Percentiles rank a stretch among this genome's conserved stretches.
Conservation (phyloP, 1,140 invertebrate genomes). For the Pseudomyrmex dendroicus region DNA sequence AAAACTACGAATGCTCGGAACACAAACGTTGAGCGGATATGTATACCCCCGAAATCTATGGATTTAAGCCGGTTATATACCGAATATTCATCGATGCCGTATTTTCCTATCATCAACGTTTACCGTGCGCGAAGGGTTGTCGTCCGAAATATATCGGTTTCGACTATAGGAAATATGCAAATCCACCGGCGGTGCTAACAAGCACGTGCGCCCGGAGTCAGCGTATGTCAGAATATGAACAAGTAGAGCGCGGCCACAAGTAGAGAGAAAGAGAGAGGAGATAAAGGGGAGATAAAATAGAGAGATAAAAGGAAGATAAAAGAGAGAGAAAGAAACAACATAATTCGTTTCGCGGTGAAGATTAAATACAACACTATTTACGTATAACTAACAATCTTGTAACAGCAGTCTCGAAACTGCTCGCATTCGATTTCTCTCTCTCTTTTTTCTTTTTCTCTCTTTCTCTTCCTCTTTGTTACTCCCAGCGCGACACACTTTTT, state of each 20-base stretch:
- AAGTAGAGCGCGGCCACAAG: slow-evolving; percentile 8
- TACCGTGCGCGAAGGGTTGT: slow-evolving; percentile 12
- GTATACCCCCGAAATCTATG: slow-evolving; percentile 10
- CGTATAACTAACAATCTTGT: not conserved
- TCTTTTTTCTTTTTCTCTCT: not conserved
- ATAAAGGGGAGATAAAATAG: no score
- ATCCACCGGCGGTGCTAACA: slow-evolving; percentile 38
- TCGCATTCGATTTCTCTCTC: slow-evolving; percentile 32
- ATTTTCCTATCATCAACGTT: slow-evolving; percentile 53
- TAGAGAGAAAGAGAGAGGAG: not conserved
- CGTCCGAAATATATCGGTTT: slow-evolving; percentile 38
- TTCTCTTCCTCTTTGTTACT: not conserved
- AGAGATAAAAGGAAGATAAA: not conserved
- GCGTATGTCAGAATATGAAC: slow-evolving; percentile 40
- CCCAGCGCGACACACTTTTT: slow-evolving; percentile 61
- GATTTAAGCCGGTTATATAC: slow-evolving; percentile 39
- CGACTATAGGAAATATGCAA: slow-evolving; percentile 56
- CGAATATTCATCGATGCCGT: slow-evolving; percentile 55
- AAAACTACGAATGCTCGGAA: slow-evolving; percentile 3
- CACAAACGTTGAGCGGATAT: slow-evolving; percentile 11
- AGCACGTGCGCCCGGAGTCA: slow-evolving; percentile 37
- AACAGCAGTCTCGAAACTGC: not conserved
- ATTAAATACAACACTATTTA: not conserved
- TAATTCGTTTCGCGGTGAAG: not conserved
- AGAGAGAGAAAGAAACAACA: not conserved